phyloP scores from a whole-genome alignment of 2,797 vertebrate genomes.

The Knipowitschia caucasica region DNA sequence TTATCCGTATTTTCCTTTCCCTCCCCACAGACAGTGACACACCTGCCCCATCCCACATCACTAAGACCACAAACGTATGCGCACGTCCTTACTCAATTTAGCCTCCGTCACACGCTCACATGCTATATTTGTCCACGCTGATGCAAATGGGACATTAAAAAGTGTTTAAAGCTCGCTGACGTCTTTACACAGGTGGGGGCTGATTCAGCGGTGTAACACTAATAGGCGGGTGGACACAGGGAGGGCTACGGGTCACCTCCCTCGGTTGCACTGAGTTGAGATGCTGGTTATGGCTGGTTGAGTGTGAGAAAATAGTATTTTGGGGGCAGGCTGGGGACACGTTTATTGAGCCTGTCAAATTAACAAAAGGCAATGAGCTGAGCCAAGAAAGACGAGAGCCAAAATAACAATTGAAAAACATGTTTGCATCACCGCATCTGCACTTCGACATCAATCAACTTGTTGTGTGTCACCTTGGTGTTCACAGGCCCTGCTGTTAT shows the following conservation, averaged over 20 bases:
- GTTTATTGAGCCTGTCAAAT: slow-evolving; percentile 77
- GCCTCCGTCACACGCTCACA: slow-evolving; percentile 38
- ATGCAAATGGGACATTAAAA: slow-evolving; percentile 36
- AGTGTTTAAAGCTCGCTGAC: slow-evolving; percentile 27
- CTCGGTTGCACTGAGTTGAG: slow-evolving; percentile 45
- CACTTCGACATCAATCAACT: slow-evolving; percentile 46
- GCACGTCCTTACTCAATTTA: slow-evolving; percentile 44
- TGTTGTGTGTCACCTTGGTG: slow-evolving; percentile 52
- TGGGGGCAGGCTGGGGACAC: slow-evolving; percentile 61
- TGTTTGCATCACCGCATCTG: slow-evolving; percentile 34
- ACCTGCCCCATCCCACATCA: slow-evolving; percentile 68
- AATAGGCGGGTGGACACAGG: slow-evolving; percentile 44
- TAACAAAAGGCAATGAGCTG: slow-evolving; percentile 68
- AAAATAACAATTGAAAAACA: slow-evolving; percentile 22
- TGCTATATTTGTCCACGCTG: slow-evolving; percentile 28
- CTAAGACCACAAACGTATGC: slow-evolving; percentile 67
- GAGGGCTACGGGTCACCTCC: slow-evolving; percentile 64
- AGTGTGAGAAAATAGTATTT: slow-evolving; percentile 67
- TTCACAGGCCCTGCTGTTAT: slow-evolving; percentile 34
- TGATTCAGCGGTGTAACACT: slow-evolving; percentile 27
- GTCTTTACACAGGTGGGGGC: slow-evolving; percentile 11
- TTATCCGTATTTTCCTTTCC: slow-evolving; percentile 48
- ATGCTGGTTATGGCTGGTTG: slow-evolving; percentile 69
- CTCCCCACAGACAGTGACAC: slow-evolving; percentile 55
- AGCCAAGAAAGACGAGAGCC: slow-evolving; percentile 29